phyloP scores from a whole-genome alignment of 1,140 invertebrate species.

The Araneus ventricosus region DNA sequence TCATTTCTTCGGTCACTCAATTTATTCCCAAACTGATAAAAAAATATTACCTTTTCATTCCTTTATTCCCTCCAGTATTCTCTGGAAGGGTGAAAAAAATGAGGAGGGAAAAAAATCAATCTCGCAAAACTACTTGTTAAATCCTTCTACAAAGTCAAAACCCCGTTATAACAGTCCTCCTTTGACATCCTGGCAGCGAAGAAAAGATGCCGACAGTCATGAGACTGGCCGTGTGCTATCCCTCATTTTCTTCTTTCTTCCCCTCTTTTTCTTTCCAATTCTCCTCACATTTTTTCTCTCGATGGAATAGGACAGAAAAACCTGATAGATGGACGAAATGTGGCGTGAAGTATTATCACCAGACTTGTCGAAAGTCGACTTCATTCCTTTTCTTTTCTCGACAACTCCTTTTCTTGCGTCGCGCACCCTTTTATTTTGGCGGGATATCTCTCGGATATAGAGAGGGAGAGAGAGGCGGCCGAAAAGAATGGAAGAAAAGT shows the following conservation, averaged over 20 bases:
- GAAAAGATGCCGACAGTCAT: slow-evolving; percentile 68
- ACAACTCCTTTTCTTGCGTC: neutral
- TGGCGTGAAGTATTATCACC: slow-evolving; percentile 71
- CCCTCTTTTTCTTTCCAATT: neutral
- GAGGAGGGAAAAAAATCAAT: slow-evolving; percentile 29
- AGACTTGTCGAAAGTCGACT: slow-evolving; percentile 70
- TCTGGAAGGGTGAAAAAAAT: neutral
- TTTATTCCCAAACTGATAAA: neutral
- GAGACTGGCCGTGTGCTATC: neutral
- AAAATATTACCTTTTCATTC: neutral
- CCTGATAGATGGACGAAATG: slow-evolving; percentile 68
- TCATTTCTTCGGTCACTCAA: neutral
- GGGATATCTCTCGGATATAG: neutral
- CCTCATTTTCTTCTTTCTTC: slow-evolving; percentile 4
- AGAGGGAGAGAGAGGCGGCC: neutral
- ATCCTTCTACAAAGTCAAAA: slow-evolving; percentile 68
- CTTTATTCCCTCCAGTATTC: neutral
- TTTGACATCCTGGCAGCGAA: slow-evolving; percentile 40
- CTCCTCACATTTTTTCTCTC: neutral
- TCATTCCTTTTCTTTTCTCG: slow-evolving; percentile 51
- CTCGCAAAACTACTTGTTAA: slow-evolving; percentile 65
- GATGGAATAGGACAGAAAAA: slow-evolving; percentile 47
- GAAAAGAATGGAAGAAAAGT: neutral
- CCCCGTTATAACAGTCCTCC: slow-evolving; percentile 54
- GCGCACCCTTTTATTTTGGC: neutral